Evolutionary conservation across 2,113 vertebrate species (phyloP).

Genomic region (Aegotheles bennettii): DNA sequence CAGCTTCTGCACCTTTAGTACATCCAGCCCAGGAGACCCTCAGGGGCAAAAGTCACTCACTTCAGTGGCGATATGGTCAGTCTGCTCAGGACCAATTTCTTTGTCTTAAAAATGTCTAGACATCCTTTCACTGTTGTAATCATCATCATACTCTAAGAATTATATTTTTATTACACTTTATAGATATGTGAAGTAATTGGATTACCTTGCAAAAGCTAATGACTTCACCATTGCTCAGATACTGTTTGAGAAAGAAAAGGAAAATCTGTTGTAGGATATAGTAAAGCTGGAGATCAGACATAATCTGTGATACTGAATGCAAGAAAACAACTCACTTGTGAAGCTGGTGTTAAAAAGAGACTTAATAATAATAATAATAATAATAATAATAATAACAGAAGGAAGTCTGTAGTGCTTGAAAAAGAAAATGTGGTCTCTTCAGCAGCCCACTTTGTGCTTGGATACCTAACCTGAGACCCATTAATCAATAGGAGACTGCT

Average conservation of each 20-base stretch:
- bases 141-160: not conserved
- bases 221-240: not conserved
- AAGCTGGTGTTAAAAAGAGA: not conserved
- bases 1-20: not conserved
- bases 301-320: not conserved
- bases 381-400: not conserved
- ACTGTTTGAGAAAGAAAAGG: not conserved
- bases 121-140: not conserved
- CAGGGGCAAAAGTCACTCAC: not conserved
- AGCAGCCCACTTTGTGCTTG: not conserved
- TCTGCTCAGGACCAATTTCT: not conserved
- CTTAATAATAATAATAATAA: not conserved
- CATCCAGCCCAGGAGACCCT: not conserved
- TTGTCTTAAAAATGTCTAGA: not conserved
- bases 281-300: not conserved
- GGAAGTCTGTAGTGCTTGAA: not conserved
- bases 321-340: not conserved
- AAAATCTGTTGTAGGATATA: not conserved
- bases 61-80: not conserved
- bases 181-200: not conserved
- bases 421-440: not conserved
- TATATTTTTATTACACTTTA: not conserved
- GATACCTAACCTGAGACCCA: not conserved
- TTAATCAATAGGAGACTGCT: not conserved
- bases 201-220: not conserved